These are phyloP conservation scores for Scartelaos histophorus DNA, from an alignment of 2,113 vertebrate species.

Conservation along the genomic window DNA sequence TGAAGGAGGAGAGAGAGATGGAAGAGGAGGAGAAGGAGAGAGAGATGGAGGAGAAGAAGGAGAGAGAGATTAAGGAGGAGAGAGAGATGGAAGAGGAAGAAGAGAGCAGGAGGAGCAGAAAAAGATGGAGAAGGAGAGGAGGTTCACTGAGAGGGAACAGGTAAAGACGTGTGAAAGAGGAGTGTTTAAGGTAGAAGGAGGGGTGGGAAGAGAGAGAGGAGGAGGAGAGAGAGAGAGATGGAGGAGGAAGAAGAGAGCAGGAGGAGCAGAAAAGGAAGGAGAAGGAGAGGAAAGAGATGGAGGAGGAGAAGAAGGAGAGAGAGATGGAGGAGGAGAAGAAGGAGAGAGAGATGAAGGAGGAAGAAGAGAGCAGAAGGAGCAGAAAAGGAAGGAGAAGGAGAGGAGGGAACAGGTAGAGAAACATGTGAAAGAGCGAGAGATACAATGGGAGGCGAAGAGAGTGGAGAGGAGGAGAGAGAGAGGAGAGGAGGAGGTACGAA, in stretches of 20 bases:
- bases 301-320: too few relatives aligned
- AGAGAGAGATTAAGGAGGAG: neutral
- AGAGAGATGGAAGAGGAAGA: neutral
- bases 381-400: neutral
- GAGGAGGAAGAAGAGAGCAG: too few relatives aligned
- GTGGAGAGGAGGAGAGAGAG: neutral
- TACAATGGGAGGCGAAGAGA: neutral
- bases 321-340: neutral
- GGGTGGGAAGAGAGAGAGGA: neutral
- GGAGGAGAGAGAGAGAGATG: neutral
- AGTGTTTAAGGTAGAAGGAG: too few relatives aligned
- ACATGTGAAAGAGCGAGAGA: neutral
- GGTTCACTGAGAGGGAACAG: neutral
- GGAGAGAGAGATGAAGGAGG: neutral
- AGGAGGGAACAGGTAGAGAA: neutral
- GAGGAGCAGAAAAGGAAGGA: too few relatives aligned
- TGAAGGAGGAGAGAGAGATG: too few relatives aligned
- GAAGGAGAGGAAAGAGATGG: too few relatives aligned
- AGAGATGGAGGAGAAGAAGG: neutral
- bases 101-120: neutral
- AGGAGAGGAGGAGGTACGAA: neutral
- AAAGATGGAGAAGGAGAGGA: neutral
- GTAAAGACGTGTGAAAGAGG: neutral
- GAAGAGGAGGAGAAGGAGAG: too few relatives aligned
- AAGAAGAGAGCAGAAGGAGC: neutral